Evolutionary conservation across 2,888 invertebrate species (phyloP).

Genomic region (Eledona agricola): DNA sequence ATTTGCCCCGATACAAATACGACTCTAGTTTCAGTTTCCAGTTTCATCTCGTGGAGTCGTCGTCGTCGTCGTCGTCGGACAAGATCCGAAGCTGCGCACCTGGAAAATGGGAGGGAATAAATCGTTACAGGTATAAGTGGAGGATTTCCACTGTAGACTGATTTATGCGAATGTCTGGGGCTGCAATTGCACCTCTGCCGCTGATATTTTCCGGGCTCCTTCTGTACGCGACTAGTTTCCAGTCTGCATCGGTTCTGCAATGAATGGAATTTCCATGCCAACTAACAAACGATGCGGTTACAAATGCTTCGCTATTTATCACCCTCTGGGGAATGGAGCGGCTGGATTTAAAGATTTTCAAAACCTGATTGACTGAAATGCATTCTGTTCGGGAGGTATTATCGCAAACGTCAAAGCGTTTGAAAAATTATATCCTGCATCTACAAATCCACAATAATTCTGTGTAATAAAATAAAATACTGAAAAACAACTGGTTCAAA

Average conservation of each 20-base stretch:
- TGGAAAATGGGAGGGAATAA: conserved; percentile 37
- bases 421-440: too few species aligned
- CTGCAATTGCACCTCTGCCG: conserved; percentile 49
- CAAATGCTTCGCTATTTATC: conserved; percentile 48
- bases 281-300: conserved; percentile 50
- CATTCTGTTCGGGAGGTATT: conserved; percentile 3
- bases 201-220: conserved; percentile 46
- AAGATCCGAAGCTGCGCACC: background rate
- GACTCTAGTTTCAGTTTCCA: background rate
- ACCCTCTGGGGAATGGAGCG: conserved; percentile 37
- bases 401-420: too few species aligned
- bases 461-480: too few species aligned
- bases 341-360: conserved; percentile 29
- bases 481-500: too few species aligned
- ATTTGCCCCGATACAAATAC: background rate
- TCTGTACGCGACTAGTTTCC: conserved; percentile 17
- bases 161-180: conserved; percentile 50
- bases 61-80: background rate
- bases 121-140: conserved; percentile 51
- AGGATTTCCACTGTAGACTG: conserved; percentile 51
- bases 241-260: conserved; percentile 36
- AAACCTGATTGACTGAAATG: too few species aligned
- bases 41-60: background rate
- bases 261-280: conserved; percentile 46
- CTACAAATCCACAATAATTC: too few species aligned